phyloP scores from a whole-genome alignment of 1,140 invertebrate genomes.

The Carposina sasakii region DNA sequence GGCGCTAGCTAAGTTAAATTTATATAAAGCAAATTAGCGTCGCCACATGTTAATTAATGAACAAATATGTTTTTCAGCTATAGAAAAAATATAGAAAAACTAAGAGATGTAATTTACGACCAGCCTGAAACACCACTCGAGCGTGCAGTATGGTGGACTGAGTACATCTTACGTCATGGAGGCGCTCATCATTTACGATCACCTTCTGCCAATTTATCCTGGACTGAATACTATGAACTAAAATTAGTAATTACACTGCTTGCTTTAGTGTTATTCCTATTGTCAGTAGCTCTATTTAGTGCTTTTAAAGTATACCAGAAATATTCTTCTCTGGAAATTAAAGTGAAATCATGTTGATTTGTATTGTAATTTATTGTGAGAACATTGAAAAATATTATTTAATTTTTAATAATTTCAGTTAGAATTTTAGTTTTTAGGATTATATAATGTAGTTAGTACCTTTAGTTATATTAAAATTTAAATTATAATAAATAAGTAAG shows the following conservation, averaged over 20 bases:
- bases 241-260: not conserved
- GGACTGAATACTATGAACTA: constrained; percentile 9
- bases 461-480: no score
- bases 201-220: constrained; percentile 16
- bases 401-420: no score
- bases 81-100: constrained; percentile 33
- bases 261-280: not conserved
- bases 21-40: no score
- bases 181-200: constrained; percentile 50
- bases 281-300: no score
- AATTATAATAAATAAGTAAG: no score
- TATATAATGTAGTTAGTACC: no score
- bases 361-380: no score
- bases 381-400: no score
- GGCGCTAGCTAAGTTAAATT: no score
- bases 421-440: no score
- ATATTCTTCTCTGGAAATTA: not conserved
- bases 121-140: constrained; percentile 26
- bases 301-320: not conserved
- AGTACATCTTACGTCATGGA: constrained; percentile 67
- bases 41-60: no score
- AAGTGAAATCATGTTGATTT: no score
- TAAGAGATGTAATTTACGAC: constrained; percentile 36
- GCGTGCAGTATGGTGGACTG: constrained; percentile 71
- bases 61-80: constrained; percentile 24